phyloP scores from a whole-genome alignment of 2,113 vertebrate genomes.

The Cephalopholis sonnerati region DNA sequence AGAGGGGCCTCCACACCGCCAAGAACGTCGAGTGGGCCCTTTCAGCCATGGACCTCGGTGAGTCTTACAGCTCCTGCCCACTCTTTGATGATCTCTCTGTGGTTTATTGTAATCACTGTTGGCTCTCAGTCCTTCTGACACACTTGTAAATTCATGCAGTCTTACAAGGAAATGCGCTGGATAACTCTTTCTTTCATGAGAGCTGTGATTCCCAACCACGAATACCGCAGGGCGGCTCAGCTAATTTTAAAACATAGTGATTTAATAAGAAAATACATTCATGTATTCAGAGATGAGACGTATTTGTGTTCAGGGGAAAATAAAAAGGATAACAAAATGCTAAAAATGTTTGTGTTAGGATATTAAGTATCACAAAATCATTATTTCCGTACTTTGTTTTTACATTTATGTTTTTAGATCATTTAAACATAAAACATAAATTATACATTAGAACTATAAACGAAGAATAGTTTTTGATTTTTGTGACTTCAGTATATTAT shows the following conservation, averaged over 20 bases:
- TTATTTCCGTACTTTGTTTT: too few species aligned
- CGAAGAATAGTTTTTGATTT: too few species aligned
- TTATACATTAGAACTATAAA: too few species aligned
- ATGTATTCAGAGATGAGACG: neutral
- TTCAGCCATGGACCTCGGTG: constrained; percentile 64
- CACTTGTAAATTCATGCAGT: constrained; percentile 64
- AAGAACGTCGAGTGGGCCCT: constrained; percentile 73
- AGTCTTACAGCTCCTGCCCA: constrained; percentile 63
- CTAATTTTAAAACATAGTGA: neutral
- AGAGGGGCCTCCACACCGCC: constrained; percentile 56
- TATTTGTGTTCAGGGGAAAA: neutral
- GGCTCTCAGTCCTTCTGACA: constrained; percentile 63
- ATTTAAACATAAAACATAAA: too few species aligned
- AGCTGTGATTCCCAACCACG: constrained; percentile 5
- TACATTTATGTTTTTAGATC: too few species aligned
- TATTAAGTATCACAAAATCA: neutral
- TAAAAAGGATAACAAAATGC: neutral
- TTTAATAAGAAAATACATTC: neutral
- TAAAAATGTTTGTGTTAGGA: neutral
- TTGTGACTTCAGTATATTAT: too few species aligned
- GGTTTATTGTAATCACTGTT: constrained; percentile 71
- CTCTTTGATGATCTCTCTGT: constrained; percentile 73
- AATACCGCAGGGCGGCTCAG: neutral
- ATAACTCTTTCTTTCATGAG: constrained; percentile 44
- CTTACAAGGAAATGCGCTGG: constrained; percentile 43